Base-by-base conservation (phyloP, 2,797 vertebrate genomes). In the Sternarchorhynchus goeldii region DNA sequence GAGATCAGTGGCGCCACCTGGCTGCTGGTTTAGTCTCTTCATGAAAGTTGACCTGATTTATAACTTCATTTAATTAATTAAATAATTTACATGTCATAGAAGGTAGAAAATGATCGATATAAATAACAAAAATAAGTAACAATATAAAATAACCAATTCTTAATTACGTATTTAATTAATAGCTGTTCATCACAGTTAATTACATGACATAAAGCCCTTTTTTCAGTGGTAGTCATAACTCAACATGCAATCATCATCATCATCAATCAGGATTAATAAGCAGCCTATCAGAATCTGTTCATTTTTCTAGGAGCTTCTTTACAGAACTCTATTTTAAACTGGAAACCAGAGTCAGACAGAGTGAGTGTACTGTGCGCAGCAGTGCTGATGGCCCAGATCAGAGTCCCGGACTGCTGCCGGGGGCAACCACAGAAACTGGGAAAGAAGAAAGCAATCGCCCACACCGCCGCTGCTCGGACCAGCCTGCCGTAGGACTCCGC, bases 401-500 rank as follows among this genome's bases (percentile, higher is more conserved):
- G 25, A 18, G 18, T 31, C 2, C 8, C 53, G 7, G 36, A 53
- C 0, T 25, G 57, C 64, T 56, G 45, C 21, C 7, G 36, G 36
- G 36, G 25, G 25, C 1, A 25, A 25, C 25, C 25, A 25, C 25
- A 25, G 25, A 25, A 25, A 25, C 25, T 25, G 25, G 25, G 1
- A 25, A 25, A 25, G 25, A 25, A 25, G 1, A 1, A 25, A 25
- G 20, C 14, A 2, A 50, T 34, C 55, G n/a, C 31, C 16, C 57
- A 17, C 69, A 93, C 92, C 89, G 84, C 78, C 17, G 85, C 79
- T 0, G 92, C 87, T 76, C 82, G 82, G 29, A 91, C 77, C 16
- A 93, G 86, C 32, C 79, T 84, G 10, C 25, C 41, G 45, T 93
- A 93, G 5, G 88, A 56, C 36, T 82, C 82, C 53, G 68, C 7